These are phyloP conservation scores for Gorsachius magnificus DNA, from an alignment of 2,797 vertebrate species.

Conservation along the genomic window DNA sequence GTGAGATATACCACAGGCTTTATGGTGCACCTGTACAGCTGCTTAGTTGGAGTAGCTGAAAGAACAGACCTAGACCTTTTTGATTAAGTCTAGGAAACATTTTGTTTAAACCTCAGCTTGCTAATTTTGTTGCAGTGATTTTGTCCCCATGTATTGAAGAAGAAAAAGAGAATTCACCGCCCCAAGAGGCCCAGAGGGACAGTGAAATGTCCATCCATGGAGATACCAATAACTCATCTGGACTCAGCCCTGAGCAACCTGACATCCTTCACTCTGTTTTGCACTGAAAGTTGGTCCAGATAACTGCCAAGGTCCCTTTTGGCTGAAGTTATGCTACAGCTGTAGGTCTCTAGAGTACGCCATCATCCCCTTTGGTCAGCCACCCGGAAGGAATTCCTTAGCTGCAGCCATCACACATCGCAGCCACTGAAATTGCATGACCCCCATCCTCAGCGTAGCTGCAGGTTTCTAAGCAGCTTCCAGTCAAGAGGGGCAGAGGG, in stretches of 20 bases:
- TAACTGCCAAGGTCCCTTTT: neutral
- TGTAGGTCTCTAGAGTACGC: neutral
- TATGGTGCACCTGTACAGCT: neutral
- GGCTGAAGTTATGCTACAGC: neutral
- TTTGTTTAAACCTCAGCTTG: neutral
- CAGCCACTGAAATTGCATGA: neutral
- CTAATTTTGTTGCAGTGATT: neutral
- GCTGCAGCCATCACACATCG: rapidly evolving
- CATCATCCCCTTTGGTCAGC: neutral
- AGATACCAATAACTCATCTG: neutral
- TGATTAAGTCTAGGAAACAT: neutral
- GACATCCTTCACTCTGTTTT: neutral
- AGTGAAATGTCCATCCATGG: neutral
- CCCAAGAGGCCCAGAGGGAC: neutral
- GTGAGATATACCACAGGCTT: neutral
- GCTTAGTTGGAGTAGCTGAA: neutral
- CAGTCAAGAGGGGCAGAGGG: neutral
- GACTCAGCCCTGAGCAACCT: neutral
- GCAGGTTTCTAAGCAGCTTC: neutral
- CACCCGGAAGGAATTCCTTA: neutral
- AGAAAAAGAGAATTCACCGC: neutral
- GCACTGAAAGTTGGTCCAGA: neutral
- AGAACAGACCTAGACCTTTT: neutral
- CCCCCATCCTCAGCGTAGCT: rapidly evolving
- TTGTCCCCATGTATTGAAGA: neutral